These are phyloP conservation scores for Agrilus cyanescens DNA, from an alignment of 2,888 invertebrate species.

Conservation along the genomic window DNA sequence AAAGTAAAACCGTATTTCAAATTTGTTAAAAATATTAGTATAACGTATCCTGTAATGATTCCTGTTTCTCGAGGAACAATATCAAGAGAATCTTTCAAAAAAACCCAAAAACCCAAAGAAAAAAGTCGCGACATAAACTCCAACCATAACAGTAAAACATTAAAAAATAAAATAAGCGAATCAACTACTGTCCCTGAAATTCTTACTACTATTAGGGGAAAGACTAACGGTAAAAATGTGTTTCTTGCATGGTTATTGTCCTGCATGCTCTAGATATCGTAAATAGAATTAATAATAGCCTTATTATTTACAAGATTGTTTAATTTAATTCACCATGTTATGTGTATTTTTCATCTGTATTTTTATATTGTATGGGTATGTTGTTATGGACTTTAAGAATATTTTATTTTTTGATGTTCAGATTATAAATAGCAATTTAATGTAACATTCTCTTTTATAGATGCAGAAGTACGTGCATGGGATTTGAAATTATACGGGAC, in stretches of 20 bases:
- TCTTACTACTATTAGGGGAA: slow-evolving; percentile 13
- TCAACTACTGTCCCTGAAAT: slow-evolving; percentile 17
- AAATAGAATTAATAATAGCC: slow-evolving; percentile 12
- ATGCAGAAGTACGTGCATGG: slow-evolving; percentile 58
- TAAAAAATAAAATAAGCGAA: slow-evolving; percentile 26
- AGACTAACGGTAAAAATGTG: slow-evolving; percentile 16
- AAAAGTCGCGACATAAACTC: slow-evolving; percentile 35
- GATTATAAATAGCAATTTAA: neutral
- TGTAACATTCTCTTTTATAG: too few relatives aligned
- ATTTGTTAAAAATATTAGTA: slow-evolving; percentile 33
- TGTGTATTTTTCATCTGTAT: slow-evolving; percentile 8
- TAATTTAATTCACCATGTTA: slow-evolving; percentile 9
- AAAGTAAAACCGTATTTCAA: slow-evolving; percentile 28
- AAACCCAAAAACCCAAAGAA: slow-evolving; percentile 34
- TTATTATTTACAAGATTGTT: slow-evolving; percentile 22
- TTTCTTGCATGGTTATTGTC: slow-evolving; percentile 5
- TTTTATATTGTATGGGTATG: slow-evolving; percentile 12
- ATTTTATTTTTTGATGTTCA: slow-evolving; percentile 2
- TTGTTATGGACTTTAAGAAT: slow-evolving; percentile 6
- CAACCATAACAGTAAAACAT: slow-evolving; percentile 31
- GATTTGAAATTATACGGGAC: slow-evolving; percentile 75
- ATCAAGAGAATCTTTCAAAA: slow-evolving; percentile 27
- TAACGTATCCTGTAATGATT: slow-evolving; percentile 59
- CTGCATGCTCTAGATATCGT: neutral
- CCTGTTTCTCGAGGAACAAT: slow-evolving; percentile 34